Conservation (phyloP, 1,140 invertebrate species). For the Plodia interpunctella region DNA sequence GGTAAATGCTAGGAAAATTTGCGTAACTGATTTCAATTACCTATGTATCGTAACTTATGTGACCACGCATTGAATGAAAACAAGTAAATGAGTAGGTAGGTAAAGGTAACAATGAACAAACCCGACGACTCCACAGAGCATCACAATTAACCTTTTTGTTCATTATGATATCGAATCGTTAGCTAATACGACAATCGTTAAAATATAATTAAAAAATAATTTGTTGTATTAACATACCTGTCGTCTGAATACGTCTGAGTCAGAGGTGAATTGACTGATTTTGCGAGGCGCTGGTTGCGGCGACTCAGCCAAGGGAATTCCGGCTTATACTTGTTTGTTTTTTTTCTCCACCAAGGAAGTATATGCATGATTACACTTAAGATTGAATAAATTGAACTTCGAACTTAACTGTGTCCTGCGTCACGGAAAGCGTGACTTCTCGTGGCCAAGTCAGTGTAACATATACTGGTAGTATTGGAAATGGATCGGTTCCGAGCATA, state of each 20-base stretch:
- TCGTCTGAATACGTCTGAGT: slow-evolving; percentile 35
- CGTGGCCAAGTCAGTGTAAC: slow-evolving; percentile 10
- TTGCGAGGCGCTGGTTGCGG: slow-evolving; percentile 21
- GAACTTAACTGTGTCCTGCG: slow-evolving; percentile 11
- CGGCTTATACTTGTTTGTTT: slow-evolving; percentile 40
- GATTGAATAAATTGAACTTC: background rate
- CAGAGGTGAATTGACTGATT: slow-evolving; percentile 53
- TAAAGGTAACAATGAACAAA: background rate
- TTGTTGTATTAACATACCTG: slow-evolving; percentile 45
- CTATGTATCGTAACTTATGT: background rate
- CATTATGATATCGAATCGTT: slow-evolving; percentile 13
- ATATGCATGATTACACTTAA: slow-evolving; percentile 10
- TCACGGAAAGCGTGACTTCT: slow-evolving; percentile 22
- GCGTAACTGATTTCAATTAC: too few relatives aligned
- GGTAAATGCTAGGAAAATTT: too few relatives aligned
- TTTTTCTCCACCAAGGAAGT: slow-evolving; percentile 32
- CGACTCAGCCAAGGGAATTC: slow-evolving; percentile 37
- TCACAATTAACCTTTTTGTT: slow-evolving; percentile 18
- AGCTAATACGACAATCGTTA: slow-evolving; percentile 32
- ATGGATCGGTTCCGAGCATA: slow-evolving; percentile 41
- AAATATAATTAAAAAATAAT: slow-evolving; percentile 45
- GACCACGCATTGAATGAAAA: background rate
- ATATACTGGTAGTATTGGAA: slow-evolving; percentile 24
- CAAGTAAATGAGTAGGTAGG: background rate
- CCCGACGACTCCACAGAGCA: background rate